These are phyloP conservation scores for Ophioninae sp. DNA, from an alignment of 2,888 invertebrate species.

Conservation along the genomic window DNA sequence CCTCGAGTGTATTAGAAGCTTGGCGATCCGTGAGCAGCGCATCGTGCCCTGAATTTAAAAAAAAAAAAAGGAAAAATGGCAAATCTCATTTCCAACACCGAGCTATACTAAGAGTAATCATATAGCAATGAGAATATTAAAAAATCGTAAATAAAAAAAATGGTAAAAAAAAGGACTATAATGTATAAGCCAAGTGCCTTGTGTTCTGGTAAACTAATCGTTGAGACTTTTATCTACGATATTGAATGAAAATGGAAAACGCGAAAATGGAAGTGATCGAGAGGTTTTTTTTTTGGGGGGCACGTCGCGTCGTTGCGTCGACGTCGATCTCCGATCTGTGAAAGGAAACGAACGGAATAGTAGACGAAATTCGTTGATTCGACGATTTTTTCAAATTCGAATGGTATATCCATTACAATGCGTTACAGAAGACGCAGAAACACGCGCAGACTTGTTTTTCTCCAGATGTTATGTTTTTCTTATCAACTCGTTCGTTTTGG, in stretches of 20 bases:
- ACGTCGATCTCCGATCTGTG: constrained; percentile 18
- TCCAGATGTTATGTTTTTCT: too few relatives aligned
- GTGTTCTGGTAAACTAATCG: constrained; percentile 80
- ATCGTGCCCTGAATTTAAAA: constrained; percentile 43
- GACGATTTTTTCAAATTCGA: constrained; percentile 46
- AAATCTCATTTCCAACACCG: constrained; percentile 71
- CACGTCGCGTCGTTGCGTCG: neutral
- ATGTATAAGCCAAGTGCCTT: constrained; percentile 81
- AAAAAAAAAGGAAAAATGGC: constrained; percentile 60
- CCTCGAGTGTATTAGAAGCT: constrained; percentile 43
- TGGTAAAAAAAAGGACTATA: constrained; percentile 71
- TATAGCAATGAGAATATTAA: constrained; percentile 62
- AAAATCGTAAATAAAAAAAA: constrained; percentile 65
- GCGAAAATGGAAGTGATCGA: constrained; percentile 57
- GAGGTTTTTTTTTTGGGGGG: constrained; percentile 45
- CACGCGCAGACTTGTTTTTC: neutral
- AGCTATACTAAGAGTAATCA: constrained; percentile 71
- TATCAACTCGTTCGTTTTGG: too few relatives aligned
- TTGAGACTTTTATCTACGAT: constrained; percentile 78
- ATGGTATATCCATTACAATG: constrained; percentile 34
- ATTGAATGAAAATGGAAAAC: constrained; percentile 62
- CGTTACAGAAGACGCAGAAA: constrained; percentile 15
- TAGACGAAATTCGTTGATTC: constrained; percentile 41
- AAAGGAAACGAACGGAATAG: constrained; percentile 61
- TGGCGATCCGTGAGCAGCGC: constrained; percentile 59